Conservation (phyloP, 1,140 invertebrate genomes). For the Heliconius himera region DNA sequence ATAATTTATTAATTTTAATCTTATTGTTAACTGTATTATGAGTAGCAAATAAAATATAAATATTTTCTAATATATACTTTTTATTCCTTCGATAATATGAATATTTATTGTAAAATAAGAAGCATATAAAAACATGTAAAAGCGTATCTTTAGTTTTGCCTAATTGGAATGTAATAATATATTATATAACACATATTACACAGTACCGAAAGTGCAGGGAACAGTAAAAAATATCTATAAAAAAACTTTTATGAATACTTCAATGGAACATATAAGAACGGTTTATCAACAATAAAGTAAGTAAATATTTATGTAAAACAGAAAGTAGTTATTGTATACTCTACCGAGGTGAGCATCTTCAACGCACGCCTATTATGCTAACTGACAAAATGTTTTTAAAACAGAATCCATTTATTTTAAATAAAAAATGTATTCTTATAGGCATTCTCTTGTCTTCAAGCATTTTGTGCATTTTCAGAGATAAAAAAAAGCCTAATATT, state of each 20-base stretch:
- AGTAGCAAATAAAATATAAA: too few relatives aligned
- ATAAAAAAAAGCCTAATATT: too few relatives aligned
- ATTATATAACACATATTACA: background rate
- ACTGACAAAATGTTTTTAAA: background rate
- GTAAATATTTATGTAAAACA: slow-evolving; percentile 9
- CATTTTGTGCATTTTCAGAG: too few relatives aligned
- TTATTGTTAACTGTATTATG: too few relatives aligned
- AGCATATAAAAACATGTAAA: too few relatives aligned
- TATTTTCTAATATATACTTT: too few relatives aligned
- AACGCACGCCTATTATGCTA: background rate
- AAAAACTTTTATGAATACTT: background rate
- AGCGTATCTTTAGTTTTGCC: too few relatives aligned
- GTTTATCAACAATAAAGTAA: background rate
- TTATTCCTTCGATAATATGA: too few relatives aligned
- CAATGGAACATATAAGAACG: background rate
- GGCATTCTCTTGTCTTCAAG: too few relatives aligned
- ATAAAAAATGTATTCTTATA: background rate
- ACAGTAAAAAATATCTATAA: background rate
- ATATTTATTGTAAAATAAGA: too few relatives aligned
- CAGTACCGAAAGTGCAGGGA: background rate
- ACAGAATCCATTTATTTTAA: background rate
- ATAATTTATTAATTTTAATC: too few relatives aligned
- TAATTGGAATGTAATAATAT: too few relatives aligned
- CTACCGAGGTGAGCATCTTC: background rate
- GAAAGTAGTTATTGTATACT: background rate